phyloP scores from a whole-genome alignment of 2,888 invertebrate genomes.

The Deroplatys truncata region DNA sequence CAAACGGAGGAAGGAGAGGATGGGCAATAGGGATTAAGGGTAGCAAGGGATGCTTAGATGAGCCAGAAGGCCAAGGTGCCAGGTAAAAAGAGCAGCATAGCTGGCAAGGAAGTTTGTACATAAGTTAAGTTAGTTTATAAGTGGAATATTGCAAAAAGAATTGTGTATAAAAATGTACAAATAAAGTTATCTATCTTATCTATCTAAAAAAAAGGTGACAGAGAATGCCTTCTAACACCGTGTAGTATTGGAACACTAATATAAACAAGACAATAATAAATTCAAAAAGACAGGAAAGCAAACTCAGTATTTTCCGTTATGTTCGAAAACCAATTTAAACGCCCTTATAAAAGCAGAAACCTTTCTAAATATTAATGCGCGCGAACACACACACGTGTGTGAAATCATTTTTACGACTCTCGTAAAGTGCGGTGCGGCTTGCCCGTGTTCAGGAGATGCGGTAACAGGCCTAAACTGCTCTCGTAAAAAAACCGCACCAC shows the following conservation, averaged over 20 bases:
- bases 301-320: background rate
- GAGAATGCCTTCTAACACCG: too few relatives aligned
- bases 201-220: too few relatives aligned
- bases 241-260: background rate
- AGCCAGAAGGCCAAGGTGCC: too few relatives aligned
- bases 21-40: too few relatives aligned
- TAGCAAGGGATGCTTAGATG: too few relatives aligned
- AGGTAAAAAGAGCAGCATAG: too few relatives aligned
- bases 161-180: too few relatives aligned
- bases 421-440: background rate
- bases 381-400: background rate
- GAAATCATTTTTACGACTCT: background rate
- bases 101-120: too few relatives aligned
- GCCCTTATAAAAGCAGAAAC: background rate
- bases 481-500: background rate
- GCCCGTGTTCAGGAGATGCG: background rate
- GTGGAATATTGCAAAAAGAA: too few relatives aligned
- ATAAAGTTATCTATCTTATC: too few relatives aligned
- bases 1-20: too few relatives aligned
- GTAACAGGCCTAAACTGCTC: background rate
- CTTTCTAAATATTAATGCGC: background rate
- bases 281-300: background rate
- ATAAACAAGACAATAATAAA: background rate
- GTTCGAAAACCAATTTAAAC: background rate
- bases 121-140: too few relatives aligned